Evolutionary conservation across 2,113 vertebrate species (phyloP).

Genomic region (Azemiops feae): DNA sequence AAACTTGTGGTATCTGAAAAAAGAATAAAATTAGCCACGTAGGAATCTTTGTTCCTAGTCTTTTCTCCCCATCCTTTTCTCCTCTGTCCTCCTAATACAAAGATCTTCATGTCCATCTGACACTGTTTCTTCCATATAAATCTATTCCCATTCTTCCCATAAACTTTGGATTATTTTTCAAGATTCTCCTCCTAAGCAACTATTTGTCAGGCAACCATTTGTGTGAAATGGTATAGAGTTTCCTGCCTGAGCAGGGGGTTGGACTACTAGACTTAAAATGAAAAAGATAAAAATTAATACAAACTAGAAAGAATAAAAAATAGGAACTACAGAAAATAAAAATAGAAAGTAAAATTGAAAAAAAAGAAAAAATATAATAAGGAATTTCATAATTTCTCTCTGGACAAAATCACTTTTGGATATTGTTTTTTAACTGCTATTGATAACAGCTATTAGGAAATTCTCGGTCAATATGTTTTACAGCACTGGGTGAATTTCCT

Average conservation of each 20-base stretch:
- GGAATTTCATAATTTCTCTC: neutral
- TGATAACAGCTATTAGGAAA: neutral
- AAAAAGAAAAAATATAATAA: neutral
- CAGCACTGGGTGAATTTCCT: neutral
- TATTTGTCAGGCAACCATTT: no score
- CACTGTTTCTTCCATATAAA: neutral
- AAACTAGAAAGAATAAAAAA: neutral
- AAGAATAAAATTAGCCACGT: neutral
- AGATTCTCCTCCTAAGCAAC: neutral
- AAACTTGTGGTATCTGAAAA: conserved; percentile 90
- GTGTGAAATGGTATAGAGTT: no score
- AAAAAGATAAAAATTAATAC: neutral
- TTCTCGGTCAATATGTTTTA: neutral
- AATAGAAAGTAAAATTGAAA: neutral
- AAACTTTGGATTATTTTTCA: neutral
- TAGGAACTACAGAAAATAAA: neutral
- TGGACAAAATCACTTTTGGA: neutral
- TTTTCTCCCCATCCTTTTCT: neutral
- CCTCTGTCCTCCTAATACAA: no score
- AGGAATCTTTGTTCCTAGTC: neutral
- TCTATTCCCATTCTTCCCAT: neutral
- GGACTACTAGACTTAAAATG: no score
- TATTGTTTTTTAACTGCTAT: neutral
- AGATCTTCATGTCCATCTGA: neutral
- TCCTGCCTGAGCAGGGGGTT: no score